These are phyloP conservation scores for Drosophila meridiana DNA, from an alignment of 2,888 invertebrate species.

Conservation along the genomic window DNA sequence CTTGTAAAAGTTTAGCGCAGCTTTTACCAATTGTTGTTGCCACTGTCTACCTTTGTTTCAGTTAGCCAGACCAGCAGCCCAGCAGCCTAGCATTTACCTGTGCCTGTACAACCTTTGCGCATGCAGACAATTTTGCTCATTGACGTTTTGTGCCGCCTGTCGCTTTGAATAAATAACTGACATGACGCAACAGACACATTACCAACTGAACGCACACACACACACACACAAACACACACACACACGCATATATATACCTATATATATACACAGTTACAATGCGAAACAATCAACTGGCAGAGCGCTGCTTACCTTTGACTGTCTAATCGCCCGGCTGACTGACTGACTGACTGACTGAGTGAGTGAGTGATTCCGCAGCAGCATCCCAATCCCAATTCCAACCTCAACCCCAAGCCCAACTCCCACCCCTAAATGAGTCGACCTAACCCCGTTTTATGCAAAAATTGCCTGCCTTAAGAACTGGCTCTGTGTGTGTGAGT, in stretches of 20 bases:
- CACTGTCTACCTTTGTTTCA: constrained; percentile 52
- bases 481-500: constrained; percentile 1
- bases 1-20: constrained; percentile 65
- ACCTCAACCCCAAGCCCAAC: constrained; percentile 6
- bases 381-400: constrained; percentile 14
- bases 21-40: constrained; percentile 41
- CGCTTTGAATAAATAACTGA: constrained; percentile 80
- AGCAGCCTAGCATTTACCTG: constrained; percentile 1
- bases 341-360: constrained; percentile 16
- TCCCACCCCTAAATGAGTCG: constrained; percentile 7
- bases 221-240: constrained; percentile 9
- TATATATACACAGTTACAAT: constrained; percentile 50
- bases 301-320: constrained; percentile 51
- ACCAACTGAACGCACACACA: constrained; percentile 43
- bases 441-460: constrained; percentile 70
- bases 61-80: constrained; percentile 13
- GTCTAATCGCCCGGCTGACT: constrained; percentile 47
- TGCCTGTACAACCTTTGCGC: constrained; percentile 56
- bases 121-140: constrained; percentile 72
- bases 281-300: constrained; percentile 62
- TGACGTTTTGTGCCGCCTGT: constrained; percentile 83
- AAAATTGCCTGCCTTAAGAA: constrained; percentile 54
- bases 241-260: neutral
- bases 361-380: constrained; percentile 16
- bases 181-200: constrained; percentile 77